phyloP scores from a whole-genome alignment of 2,888 invertebrate genomes.

The Sclerodermus sp. region DNA sequence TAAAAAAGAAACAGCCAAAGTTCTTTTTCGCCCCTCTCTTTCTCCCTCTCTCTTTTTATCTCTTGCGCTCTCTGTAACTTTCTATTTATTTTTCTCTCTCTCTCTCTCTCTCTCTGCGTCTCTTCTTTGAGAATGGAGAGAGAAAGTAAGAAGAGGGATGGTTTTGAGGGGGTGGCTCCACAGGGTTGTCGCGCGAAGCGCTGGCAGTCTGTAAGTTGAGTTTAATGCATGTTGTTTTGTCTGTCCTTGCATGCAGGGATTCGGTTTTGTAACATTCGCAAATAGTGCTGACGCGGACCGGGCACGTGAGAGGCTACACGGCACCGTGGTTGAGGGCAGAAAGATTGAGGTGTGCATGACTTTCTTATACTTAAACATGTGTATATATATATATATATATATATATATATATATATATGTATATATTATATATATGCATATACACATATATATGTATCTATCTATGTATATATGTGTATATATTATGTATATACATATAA shows the following conservation, averaged over 20 bases:
- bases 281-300: conserved; percentile 99
- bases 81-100: too few species aligned
- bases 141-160: too few species aligned
- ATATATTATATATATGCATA: conserved; percentile 58
- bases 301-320: conserved; percentile 99
- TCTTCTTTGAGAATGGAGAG: too few species aligned
- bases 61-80: too few species aligned
- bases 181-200: conserved; percentile 36
- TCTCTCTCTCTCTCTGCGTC: too few species aligned
- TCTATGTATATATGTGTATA: too few species aligned
- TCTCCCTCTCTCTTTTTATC: too few species aligned
- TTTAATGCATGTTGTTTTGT: conserved; percentile 90
- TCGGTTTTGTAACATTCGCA: conserved; percentile 99
- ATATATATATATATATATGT: conserved; percentile 25
- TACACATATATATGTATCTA: conserved; percentile 22
- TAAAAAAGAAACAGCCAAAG: too few species aligned
- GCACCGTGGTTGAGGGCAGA: conserved; percentile 99
- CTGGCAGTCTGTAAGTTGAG: conserved; percentile 57
- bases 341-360: conserved; percentile 99
- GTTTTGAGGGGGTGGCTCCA: too few species aligned
- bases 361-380: conserved; percentile 62
- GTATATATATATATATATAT: conserved; percentile 41
- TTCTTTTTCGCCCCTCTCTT: too few species aligned
- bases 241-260: conserved; percentile 99
- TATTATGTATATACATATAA: too few species aligned